Evolutionary conservation across 2,797 vertebrate genomes (phyloP).

Genomic region (Limosa lapponica): DNA sequence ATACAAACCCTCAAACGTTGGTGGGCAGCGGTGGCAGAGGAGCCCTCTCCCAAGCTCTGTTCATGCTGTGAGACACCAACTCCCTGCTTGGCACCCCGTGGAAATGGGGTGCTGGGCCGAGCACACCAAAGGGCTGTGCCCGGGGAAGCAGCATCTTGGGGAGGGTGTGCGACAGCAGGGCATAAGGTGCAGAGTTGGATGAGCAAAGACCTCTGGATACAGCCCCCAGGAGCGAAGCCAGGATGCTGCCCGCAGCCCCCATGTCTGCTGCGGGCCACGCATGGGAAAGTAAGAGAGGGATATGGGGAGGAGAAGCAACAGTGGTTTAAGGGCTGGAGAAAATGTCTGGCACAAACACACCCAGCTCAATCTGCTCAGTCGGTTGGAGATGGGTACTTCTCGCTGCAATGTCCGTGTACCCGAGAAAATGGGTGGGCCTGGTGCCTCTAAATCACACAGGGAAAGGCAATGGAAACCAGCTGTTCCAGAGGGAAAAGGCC

Average conservation of each 20-base stretch:
- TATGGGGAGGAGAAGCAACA: neutral
- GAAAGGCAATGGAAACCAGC: neutral
- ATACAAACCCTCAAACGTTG: neutral
- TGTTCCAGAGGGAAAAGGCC: neutral
- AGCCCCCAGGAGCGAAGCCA: neutral
- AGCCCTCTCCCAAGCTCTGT: neutral
- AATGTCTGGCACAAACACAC: neutral
- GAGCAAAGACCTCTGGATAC: neutral
- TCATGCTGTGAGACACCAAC: neutral
- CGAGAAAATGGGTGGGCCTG: neutral
- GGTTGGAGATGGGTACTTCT: neutral
- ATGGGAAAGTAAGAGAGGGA: neutral
- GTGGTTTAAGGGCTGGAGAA: neutral
- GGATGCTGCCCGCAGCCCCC: neutral
- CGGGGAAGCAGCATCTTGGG: neutral
- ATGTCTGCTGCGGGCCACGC: rapidly evolving
- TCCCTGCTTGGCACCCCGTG: rapidly evolving
- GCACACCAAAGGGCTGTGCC: neutral
- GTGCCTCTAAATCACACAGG: neutral
- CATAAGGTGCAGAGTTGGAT: neutral
- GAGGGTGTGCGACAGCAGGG: rapidly evolving
- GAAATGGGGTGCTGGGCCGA: neutral
- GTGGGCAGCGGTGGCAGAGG: rapidly evolving
- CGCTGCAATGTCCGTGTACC: neutral
- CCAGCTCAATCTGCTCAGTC: neutral